phyloP scores from a whole-genome alignment of 2,797 vertebrate species.

The Trachops cirrhosus region DNA sequence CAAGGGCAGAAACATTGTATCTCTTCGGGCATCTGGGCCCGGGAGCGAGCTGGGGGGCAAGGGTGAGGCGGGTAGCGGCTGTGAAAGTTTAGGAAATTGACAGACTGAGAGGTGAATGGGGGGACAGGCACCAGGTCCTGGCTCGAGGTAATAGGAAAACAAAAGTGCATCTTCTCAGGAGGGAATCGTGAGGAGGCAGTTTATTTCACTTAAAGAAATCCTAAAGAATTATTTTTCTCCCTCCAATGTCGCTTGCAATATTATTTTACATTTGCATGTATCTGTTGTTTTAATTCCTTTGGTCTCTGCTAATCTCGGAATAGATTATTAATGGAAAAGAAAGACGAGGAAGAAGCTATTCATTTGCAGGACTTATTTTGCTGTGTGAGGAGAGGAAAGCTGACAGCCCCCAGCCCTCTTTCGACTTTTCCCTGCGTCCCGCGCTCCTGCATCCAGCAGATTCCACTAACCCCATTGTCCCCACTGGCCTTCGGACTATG shows the following conservation, averaged over 20 bases:
- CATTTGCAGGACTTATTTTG: constrained; percentile 65
- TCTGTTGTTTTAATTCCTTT: constrained; percentile 75
- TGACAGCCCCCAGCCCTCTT: constrained; percentile 65
- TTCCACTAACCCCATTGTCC: constrained; percentile 79
- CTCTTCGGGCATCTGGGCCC: constrained; percentile 58
- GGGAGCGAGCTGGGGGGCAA: constrained; percentile 30
- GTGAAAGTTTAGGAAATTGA: constrained; percentile 74
- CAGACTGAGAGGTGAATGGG: constrained; percentile 77
- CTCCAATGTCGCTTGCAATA: constrained; percentile 29
- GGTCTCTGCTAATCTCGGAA: constrained; percentile 76
- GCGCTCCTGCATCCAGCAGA: constrained; percentile 73
- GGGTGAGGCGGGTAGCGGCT: not conserved
- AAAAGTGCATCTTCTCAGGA: constrained; percentile 67
- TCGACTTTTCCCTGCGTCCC: constrained; percentile 69
- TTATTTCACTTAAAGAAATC: constrained; percentile 65
- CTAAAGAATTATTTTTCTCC: constrained; percentile 40
- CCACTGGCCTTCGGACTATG: constrained; percentile 76
- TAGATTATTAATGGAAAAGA: constrained; percentile 65
- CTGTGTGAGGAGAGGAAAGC: constrained; percentile 61
- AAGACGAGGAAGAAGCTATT: constrained; percentile 68
- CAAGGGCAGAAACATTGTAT: constrained; percentile 71
- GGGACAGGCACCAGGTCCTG: constrained; percentile 71
- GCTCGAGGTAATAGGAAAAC: constrained; percentile 76
- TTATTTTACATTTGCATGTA: constrained; percentile 68
- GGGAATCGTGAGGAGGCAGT: constrained; percentile 61